A percentile compares a stretch with the other conserved stretches of the same genome.
Conservation (phyloP, 2,888 invertebrate species). For the Melanostoma scalare region DNA sequence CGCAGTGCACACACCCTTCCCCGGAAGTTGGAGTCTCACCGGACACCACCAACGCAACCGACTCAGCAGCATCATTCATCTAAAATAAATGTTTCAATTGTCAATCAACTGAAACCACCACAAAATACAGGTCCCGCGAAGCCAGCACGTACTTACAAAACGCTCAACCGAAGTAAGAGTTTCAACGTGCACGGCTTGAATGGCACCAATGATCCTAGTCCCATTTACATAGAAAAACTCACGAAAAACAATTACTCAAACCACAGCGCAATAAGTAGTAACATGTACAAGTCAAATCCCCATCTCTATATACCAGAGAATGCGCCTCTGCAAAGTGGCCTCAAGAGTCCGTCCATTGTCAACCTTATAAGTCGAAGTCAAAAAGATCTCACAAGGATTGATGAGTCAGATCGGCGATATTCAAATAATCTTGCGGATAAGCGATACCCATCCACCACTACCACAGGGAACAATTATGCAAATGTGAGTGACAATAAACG, state of each 20-base stretch:
- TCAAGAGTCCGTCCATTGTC: slow-evolving; percentile 92
- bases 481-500: slow-evolving; percentile 84
- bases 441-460: slow-evolving; percentile 57
- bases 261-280: slow-evolving; percentile 68
- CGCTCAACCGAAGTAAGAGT: slow-evolving; percentile 91
- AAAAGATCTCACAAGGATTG: slow-evolving; percentile 87
- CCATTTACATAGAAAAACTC: slow-evolving; percentile 81
- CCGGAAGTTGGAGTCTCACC: slow-evolving; percentile 83
- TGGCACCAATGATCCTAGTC: slow-evolving; percentile 82
- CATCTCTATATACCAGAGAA: slow-evolving; percentile 87
- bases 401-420: slow-evolving; percentile 77
- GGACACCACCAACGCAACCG: slow-evolving; percentile 73
- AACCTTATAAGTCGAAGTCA: slow-evolving; percentile 93
- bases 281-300: slow-evolving; percentile 90
- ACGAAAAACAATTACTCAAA: slow-evolving; percentile 80
- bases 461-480: slow-evolving; percentile 42
- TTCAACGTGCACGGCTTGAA: slow-evolving; percentile 89
- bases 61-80: slow-evolving; percentile 82
- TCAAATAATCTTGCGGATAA: slow-evolving; percentile 70
- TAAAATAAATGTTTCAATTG: slow-evolving; percentile 87
- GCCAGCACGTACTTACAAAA: slow-evolving; percentile 90
- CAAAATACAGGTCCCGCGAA: slow-evolving; percentile 86
- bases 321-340: slow-evolving; percentile 80
- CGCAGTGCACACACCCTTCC: slow-evolving; percentile 90
- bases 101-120: slow-evolving; percentile 82